Percentiles rank a stretch among this genome's conserved stretches.
Evolutionary conservation across 1,140 invertebrate genomes (phyloP).

Genomic region (Eupristina koningsbergeri): DNA sequence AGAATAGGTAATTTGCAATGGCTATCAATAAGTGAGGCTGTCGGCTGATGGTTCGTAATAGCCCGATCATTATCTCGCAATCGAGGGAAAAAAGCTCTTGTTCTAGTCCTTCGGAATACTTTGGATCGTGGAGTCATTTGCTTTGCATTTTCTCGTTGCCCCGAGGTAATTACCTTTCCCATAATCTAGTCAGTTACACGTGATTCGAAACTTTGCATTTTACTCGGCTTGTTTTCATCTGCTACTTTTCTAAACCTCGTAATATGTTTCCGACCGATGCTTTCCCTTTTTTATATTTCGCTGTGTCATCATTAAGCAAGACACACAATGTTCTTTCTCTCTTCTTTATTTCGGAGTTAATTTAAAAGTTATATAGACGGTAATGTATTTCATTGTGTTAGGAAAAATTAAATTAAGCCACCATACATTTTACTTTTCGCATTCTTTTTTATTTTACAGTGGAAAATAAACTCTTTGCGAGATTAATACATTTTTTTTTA

Average conservation of each 20-base stretch:
- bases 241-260: background rate
- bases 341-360: background rate
- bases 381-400: background rate
- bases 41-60: background rate
- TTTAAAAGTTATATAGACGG: background rate
- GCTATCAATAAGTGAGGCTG: slow-evolving; percentile 8
- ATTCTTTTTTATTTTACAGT: too few relatives aligned
- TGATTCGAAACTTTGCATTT: too few relatives aligned
- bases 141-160: background rate
- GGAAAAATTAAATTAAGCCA: too few relatives aligned
- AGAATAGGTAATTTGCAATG: slow-evolving; percentile 30
- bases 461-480: too few relatives aligned
- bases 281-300: background rate
- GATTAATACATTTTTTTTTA: too few relatives aligned
- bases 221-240: background rate
- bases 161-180: slow-evolving; percentile 7
- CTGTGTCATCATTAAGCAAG: background rate
- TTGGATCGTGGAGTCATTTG: background rate
- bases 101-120: background rate
- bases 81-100: background rate
- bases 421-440: too few relatives aligned
- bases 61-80: background rate
- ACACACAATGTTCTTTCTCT: background rate
- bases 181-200: background rate
- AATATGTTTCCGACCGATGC: background rate